Percentiles rank a stretch among this genome's conserved stretches.
Conservation (phyloP, 64 coral and sea anemone species). For the Actinia equina region DNA sequence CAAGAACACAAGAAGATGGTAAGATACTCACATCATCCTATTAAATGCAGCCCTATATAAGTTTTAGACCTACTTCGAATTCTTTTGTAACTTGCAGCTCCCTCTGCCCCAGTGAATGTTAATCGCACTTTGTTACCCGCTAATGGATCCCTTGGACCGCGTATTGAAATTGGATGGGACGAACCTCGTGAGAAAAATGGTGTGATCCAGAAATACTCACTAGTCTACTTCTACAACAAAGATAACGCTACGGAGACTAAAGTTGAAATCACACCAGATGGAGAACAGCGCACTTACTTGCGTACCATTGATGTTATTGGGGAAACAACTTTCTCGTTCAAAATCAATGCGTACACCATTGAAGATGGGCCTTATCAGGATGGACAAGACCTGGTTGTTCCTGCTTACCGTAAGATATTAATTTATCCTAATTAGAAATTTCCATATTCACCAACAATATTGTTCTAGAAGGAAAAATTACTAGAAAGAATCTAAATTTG, state of each 20-base stretch:
- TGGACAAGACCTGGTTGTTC: background rate
- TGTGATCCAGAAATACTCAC: background rate
- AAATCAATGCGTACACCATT: background rate
- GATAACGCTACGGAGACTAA: background rate
- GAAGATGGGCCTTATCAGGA: background rate
- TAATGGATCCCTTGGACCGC: background rate
- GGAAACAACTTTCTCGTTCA: too few relatives aligned
- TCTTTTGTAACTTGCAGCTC: too few relatives aligned
- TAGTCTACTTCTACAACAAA: background rate
- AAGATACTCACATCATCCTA: too few relatives aligned
- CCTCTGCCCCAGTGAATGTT: background rate
- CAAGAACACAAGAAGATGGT: conserved; percentile 7
- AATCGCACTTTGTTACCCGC: background rate
- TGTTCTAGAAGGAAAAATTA: too few relatives aligned
- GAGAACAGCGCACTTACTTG: background rate
- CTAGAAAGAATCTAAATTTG: too few relatives aligned
- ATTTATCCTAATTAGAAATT: background rate
- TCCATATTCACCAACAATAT: background rate
- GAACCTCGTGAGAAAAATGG: background rate
- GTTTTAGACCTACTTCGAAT: too few relatives aligned
- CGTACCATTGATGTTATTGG: background rate
- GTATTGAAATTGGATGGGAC: conserved; percentile 7
- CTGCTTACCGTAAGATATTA: conserved; percentile 1
- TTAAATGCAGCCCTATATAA: too few relatives aligned
- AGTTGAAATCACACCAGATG: background rate